Evolutionary conservation across 2,797 vertebrate species (phyloP), one percentile per base, ranked within the genome.

Genomic region (Eurystomus glaucurus): DNA sequence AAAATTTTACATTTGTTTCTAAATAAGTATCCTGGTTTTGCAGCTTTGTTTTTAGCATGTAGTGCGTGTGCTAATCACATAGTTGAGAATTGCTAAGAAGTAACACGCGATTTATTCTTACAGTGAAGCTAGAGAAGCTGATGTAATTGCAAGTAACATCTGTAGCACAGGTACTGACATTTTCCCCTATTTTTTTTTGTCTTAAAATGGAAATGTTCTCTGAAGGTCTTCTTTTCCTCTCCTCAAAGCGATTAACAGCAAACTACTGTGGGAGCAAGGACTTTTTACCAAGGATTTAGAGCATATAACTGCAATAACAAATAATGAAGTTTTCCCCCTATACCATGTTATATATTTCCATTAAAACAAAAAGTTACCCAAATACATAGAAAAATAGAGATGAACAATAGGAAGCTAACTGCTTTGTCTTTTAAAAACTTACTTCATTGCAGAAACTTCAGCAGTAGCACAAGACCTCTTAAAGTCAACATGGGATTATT

Each of bases 81-180:
- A 35, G 46, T 18, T 31, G 64, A 71, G 58, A 81, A 62, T 37
- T 37, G 31, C 54, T 50, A 41, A 76, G 58, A 62, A 37, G 33
- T 77, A 58, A 71, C 25, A 61, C 61, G 70, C 10, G 33, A 79
- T 85, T 66, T 69, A 85, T 70, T 64, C 41, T 54, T 77, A 55
- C 21, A 41, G 58, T 29, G 33, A 70, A 81, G 8, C 14, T 41
- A 57, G 17, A 29, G 58, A 78, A 54, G 14, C n/a, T 28, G 58
- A 61, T 57, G 28, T 62, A 82, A 61, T 64, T 82, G 55, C 41
- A 74, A 69, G 26, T 35, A 77, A 46, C 52, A 55, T 69, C 74
- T 66, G 58, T 62, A 74, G 43, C 20, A 51, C 31, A 70, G 19
- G 46, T 76, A 84, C 29, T 74, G 48, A 45, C 23, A 66, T 48